Percentiles rank a stretch among this genome's conserved stretches.
Evolutionary conservation across 2,888 invertebrate genomes (phyloP).

Genomic region (Tridacna gigas): DNA sequence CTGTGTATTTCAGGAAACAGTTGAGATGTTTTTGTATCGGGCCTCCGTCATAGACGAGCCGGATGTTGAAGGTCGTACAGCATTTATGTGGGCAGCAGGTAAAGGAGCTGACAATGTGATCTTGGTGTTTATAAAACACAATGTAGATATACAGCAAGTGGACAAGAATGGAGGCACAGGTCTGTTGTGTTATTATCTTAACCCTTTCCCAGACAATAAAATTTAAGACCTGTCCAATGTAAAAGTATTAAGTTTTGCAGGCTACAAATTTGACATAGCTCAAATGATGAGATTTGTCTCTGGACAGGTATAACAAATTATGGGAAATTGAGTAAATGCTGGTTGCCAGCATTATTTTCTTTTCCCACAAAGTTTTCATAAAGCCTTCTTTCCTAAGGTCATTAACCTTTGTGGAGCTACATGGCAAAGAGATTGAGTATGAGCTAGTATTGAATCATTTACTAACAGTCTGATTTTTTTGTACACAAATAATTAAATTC

Average conservation of each 20-base stretch:
- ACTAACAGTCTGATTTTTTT: too few relatives aligned
- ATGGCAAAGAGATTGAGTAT: too few relatives aligned
- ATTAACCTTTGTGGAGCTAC: too few relatives aligned
- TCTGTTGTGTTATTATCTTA: slow-evolving; percentile 44
- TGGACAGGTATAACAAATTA: background rate
- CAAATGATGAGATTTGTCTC: too few relatives aligned
- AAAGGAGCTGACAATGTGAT: slow-evolving; percentile 84
- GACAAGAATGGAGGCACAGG: slow-evolving; percentile 85
- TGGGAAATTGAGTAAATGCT: too few relatives aligned
- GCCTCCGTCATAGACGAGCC: slow-evolving; percentile 82
- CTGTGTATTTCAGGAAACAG: slow-evolving; percentile 80
- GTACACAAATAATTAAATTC: too few relatives aligned
- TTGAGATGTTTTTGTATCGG: slow-evolving; percentile 82
- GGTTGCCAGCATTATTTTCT: background rate
- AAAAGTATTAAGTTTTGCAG: too few relatives aligned
- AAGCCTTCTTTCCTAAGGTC: background rate
- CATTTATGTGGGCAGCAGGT: slow-evolving; percentile 85
- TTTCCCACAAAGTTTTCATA: background rate
- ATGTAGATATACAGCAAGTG: slow-evolving; percentile 81
- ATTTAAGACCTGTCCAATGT: too few relatives aligned
- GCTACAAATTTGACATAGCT: too few relatives aligned
- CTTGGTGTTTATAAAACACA: slow-evolving; percentile 77
- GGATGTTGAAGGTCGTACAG: slow-evolving; percentile 84
- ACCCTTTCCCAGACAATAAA: background rate
- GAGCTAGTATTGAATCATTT: too few relatives aligned